Conservation (phyloP, 2,888 invertebrate genomes). For the Drosophila flavopinicola region DNA sequence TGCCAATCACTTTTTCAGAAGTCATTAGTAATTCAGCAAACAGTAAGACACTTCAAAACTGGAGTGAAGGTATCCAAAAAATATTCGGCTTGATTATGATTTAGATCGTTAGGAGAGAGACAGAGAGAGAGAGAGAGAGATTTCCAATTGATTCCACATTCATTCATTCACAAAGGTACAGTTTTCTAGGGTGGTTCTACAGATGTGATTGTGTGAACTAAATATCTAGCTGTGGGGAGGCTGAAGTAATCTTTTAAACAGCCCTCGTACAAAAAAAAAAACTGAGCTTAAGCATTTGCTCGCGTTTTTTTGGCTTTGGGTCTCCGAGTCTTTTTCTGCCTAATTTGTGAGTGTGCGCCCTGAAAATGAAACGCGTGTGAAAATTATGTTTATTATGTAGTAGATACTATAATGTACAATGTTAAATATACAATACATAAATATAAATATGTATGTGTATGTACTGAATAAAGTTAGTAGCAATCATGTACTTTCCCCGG, state of each 20-base stretch:
- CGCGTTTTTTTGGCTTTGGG: constrained; percentile 33
- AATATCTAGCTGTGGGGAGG: too few species aligned
- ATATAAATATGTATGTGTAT: constrained; percentile 10
- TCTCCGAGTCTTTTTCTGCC: constrained; percentile 65
- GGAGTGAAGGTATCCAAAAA: too few species aligned
- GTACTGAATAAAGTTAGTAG: constrained; percentile 8
- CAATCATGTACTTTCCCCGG: constrained; percentile 58
- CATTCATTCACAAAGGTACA: too few species aligned
- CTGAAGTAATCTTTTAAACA: constrained; percentile 11
- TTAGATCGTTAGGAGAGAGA: too few species aligned
- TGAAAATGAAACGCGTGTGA: constrained; percentile 77
- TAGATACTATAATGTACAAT: constrained; percentile 48
- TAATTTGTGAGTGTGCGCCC: constrained; percentile 71
- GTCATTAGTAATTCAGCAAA: too few species aligned
- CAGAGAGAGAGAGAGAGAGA: too few species aligned
- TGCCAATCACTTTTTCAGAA: too few species aligned
- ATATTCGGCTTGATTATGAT: too few species aligned
- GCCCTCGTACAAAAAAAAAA: constrained; percentile 28
- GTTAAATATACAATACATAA: constrained; percentile 21
- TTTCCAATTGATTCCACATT: too few species aligned
- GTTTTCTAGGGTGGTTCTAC: too few species aligned
- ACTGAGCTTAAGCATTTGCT: constrained; percentile 41
- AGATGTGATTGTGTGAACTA: too few species aligned
- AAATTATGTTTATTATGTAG: constrained; percentile 72
- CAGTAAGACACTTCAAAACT: too few species aligned